Base-by-base conservation (phyloP, 2,888 invertebrate genomes). In the Caradrina clavipalpis region DNA sequence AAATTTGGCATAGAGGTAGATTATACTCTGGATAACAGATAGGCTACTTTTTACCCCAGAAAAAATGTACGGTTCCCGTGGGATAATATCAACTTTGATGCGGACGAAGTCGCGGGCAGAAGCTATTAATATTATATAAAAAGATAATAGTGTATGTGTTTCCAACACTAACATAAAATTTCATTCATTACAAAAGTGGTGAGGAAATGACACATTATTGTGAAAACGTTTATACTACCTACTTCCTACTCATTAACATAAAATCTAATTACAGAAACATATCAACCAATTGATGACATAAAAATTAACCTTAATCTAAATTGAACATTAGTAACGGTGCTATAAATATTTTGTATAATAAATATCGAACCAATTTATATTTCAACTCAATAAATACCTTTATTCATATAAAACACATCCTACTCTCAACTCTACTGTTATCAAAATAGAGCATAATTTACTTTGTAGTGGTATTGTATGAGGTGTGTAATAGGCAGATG, bases 401-500 rank as follows among this genome's bases (percentile, higher is more conserved):
- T 60, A 61, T 55, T 26, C 42, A 45, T 69, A 69, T 68, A 63
- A 71, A 54, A 70, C 19, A 7, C 55, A 66, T 35, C 57, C 60
- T 47, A 69, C 55, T 74, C 49, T 73, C 54, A 50, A 55, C 81
- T 69, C 64, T 87, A 86, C 57, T 7, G 0, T 2, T 2, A 1
- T 10, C 0, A 11, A 0, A 0, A 21, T 81, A 89, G 57, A 68
- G 86, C 83, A 71, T 51, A 69, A 69, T 81, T 78, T 87, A 6
- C 69, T n/a, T 15, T 81, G 78, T 5, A 31, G 64, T 57, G 13
- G 10, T 22, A 26, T 45, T 50, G 54, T 74, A 69, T 76, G 78
- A 84, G 76, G 78, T 84, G 84, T 86, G 89, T 88, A 90, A 89
- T 91, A 88, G 87, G 87, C 85, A 87, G 88, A 89, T 90, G 89